phyloP scores from a whole-genome alignment of 1,140 invertebrate species.

The Drosophila sechellia region DNA sequence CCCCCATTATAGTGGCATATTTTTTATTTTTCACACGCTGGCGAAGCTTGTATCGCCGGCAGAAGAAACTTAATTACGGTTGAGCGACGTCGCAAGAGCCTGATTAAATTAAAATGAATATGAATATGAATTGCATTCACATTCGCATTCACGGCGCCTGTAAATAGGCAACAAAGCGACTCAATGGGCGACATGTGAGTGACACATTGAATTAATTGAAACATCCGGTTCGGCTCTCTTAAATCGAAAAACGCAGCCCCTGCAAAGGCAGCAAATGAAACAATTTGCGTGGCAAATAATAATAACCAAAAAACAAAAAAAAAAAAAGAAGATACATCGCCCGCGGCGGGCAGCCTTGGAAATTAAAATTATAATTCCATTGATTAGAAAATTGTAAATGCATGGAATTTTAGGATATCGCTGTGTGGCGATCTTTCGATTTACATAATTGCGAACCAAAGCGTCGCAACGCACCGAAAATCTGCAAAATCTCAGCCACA shows the following conservation, averaged over 20 bases:
- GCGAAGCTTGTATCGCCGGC: conserved; percentile 15
- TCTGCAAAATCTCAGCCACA: conserved; percentile 48
- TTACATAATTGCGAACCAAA: conserved; percentile 78
- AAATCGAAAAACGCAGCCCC: conserved; percentile 25
- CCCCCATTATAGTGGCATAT: conserved; percentile 2
- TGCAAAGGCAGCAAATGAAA: neutral
- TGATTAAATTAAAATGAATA: conserved; percentile 66
- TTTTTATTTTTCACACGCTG: conserved; percentile 15
- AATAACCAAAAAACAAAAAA: conserved; percentile 9
- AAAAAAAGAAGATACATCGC: conserved; percentile 23
- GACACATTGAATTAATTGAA: conserved; percentile 65
- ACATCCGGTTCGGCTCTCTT: conserved; percentile 21
- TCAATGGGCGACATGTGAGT: conserved; percentile 32
- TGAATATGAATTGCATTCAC: conserved; percentile 39
- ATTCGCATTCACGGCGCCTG: conserved; percentile 2
- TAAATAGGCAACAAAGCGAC: conserved; percentile 51
- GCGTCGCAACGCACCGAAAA: conserved; percentile 65
- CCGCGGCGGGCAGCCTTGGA: conserved; percentile 20
- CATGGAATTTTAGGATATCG: conserved; percentile 79
- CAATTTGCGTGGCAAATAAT: conserved; percentile 15
- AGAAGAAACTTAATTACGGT: conserved; percentile 70
- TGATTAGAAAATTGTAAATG: conserved; percentile 84
- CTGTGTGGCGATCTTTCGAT: conserved; percentile 75
- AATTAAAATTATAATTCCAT: conserved; percentile 84
- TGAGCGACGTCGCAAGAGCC: conserved; percentile 31